A percentile compares a stretch with the other conserved stretches of the same genome.
Evolutionary conservation across 2,797 vertebrate species (phyloP).

Genomic region (Steatocranus sp.): DNA sequence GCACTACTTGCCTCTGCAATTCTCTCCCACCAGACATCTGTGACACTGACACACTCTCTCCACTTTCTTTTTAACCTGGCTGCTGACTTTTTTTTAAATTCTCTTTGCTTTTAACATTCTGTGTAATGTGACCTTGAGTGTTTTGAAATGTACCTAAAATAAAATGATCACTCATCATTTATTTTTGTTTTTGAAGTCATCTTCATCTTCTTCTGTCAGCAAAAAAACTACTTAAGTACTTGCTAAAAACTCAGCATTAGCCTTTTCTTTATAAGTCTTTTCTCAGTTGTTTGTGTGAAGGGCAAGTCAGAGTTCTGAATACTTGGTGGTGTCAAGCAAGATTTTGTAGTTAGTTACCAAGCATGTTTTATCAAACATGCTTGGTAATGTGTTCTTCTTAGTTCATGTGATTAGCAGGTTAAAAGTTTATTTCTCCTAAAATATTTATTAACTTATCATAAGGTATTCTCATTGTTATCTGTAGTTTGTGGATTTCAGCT

Average conservation of each 20-base stretch:
- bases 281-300: background rate
- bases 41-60: background rate
- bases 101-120: background rate
- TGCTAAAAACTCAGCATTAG: background rate
- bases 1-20: background rate
- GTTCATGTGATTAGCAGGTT: background rate
- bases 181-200: background rate
- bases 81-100: background rate
- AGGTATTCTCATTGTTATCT: background rate
- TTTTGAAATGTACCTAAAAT: background rate
- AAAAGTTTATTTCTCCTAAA: background rate
- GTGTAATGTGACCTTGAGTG: background rate
- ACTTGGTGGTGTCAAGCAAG: background rate
- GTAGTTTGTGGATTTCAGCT: background rate
- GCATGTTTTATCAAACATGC: background rate
- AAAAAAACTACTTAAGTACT: background rate
- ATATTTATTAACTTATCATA: background rate
- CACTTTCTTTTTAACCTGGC: background rate
- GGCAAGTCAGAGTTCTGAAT: background rate
- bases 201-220: background rate
- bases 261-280: background rate
- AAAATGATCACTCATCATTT: background rate
- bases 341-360: background rate
- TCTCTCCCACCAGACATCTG: background rate
- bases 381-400: background rate